Evolutionary conservation across 1,140 invertebrate species (phyloP).

Genomic region (Diploscapter pachys): DNA sequence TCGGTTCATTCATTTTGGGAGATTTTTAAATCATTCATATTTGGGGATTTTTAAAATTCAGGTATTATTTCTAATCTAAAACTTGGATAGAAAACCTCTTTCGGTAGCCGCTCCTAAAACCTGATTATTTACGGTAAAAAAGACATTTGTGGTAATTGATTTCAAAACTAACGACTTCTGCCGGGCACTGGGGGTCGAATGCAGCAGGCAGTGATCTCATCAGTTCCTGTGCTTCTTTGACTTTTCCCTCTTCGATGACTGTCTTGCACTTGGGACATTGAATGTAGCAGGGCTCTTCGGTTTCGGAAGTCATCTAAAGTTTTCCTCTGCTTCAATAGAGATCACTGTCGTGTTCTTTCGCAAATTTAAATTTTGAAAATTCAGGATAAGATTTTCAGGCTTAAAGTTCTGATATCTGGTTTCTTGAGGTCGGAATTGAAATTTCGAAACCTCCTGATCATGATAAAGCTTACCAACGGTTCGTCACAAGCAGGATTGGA

Average conservation of each 20-base stretch:
- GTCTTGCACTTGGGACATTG: constrained; percentile 37
- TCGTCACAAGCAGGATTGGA: constrained; percentile 41
- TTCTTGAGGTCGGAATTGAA: neutral
- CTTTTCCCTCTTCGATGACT: constrained; percentile 27
- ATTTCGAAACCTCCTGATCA: neutral
- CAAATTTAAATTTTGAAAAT: neutral
- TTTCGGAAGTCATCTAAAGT: constrained; percentile 28
- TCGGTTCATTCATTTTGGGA: too few species aligned
- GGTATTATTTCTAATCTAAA: too few species aligned
- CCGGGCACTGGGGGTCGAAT: constrained; percentile 32
- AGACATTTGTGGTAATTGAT: neutral
- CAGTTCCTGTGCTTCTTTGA: constrained; percentile 35
- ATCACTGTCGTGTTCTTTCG: neutral
- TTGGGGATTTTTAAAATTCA: too few species aligned
- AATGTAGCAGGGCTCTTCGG: constrained; percentile 35
- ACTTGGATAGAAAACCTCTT: neutral
- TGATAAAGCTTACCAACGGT: constrained; percentile 29
- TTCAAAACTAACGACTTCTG: constrained; percentile 25
- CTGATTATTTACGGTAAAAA: neutral
- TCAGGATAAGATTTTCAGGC: neutral
- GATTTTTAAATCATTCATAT: too few species aligned
- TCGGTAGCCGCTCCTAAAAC: constrained; percentile 13
- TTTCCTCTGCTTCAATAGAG: neutral
- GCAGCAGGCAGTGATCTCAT: constrained; percentile 36
- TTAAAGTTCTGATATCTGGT: neutral